Evolutionary conservation across 2,797 vertebrate species (phyloP), one percentile per base, ranked within the genome.

Genomic region (Cossypha polioptera): DNA sequence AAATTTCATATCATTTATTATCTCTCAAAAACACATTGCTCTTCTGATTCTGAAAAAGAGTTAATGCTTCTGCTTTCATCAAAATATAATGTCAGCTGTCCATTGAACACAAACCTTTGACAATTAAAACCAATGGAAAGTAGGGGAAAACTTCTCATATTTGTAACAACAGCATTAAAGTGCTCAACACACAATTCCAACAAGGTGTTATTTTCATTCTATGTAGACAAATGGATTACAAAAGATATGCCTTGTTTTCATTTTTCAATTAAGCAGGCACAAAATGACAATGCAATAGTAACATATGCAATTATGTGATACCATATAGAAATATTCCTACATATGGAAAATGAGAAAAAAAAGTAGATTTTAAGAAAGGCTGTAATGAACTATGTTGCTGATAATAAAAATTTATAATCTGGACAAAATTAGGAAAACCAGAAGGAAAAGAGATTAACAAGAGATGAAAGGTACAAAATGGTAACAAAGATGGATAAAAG

Each of bases 321-420:
- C 1, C 4, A n/a, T 21, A 24, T 1, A 73, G 25, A 80, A 73
- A 61, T 79, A 73, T 21, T 31, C 35, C 28, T 42, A 38, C 5
- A 53, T 9, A 22, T 3, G 40, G 35, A 14, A 86, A 88, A 85
- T 6, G 3, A 75, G 45, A 55, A 89, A 73, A 89, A 67, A 83
- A 45, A 10, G 4, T 0, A 36, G 29, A 54, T 36, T 81, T 35
- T 1, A 3, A 12, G 54, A 82, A 80, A 65, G 13, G 4, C 11
- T 51, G 18, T 5, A 63, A 55, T 11, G 38, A 59, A 43, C 9
- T 50, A 72, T 0, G 0, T 19, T 42, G 24, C 16, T 69, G 11
- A 67, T 20, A 59, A 67, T 9, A 63, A 74, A 71, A 51, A 87
- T 35, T 18, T 26, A 36, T 24, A 68, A 55, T 51, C 13, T 55